Base-by-base conservation (phyloP, 2,888 invertebrate species). In the Chrysolina oricalcia region DNA sequence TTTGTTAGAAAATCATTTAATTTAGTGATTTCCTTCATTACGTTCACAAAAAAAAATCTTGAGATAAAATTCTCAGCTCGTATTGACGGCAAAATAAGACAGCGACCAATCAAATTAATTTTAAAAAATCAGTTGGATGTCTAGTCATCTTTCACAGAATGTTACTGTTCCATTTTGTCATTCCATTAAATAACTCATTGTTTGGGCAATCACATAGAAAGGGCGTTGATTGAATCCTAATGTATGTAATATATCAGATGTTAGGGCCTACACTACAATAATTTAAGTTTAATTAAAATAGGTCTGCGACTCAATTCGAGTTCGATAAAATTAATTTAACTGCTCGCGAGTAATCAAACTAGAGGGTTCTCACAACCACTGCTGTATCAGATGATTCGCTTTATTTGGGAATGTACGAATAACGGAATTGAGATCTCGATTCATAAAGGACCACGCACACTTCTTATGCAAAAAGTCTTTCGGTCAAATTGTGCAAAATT, bases 291-390 rank as follows among this genome's bases (percentile, higher is more conserved):
- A 53, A 53, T 53, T 21, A 21, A 53, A 53, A 53, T 21, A 2
- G 53, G 53, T 53, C 53, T 53, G 53, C 53, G 53, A 53, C 53
- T 53, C 21, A 11, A 53, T 53, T 53, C 53, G 53, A 53, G 53
- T 53, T 53, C 19, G 53, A 53, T 53, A 53, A 53, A 53, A 53
- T 53, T 53, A 53, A 53, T 53, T 53, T 19, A 53, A 53, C 21
- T 53, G 53, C 21, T 53, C 15, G 53, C 53, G 19, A 53, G 53
- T 53, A 53, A 53, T 53, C 53, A 53, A 53, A 53, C 53, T 21
- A 19, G 53, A 53, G 21, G 53, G 53, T 11, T 53, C 13, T 53
- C 19, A 53, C 53, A 53, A 53, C 53, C 53, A 53, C 53, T 21
- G 13, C 19, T 11, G 53, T 53, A 13, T 17, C 13, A 21, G 53